Conservation (phyloP, 2,888 invertebrate species). For the Synergus itoensis region DNA sequence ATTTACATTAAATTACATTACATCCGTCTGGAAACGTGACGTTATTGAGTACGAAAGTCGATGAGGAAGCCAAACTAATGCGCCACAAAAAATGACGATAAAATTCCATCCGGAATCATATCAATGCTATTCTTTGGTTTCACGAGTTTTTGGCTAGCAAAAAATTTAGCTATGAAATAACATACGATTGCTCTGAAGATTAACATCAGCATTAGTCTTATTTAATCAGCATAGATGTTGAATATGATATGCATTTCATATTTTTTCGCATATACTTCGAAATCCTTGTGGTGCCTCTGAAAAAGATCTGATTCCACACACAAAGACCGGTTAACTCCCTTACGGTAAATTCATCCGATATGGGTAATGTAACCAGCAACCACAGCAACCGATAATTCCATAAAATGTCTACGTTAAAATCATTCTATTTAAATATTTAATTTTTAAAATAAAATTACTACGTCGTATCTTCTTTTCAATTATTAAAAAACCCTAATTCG, state of each 20-base stretch:
- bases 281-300: conserved; percentile 10
- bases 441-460: background rate
- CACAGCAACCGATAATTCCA: conserved; percentile 22
- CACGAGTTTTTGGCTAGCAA: background rate
- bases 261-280: background rate
- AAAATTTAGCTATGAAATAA: too few relatives aligned
- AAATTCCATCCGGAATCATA: conserved; percentile 16
- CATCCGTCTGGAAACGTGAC: background rate
- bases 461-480: background rate
- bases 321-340: conserved; percentile 31
- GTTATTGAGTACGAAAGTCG: conserved; percentile 16
- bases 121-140: conserved; percentile 16
- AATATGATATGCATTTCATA: background rate
- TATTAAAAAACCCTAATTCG: too few relatives aligned
- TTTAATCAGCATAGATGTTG: background rate
- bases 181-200: too few relatives aligned
- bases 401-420: conserved; percentile 16
- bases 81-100: conserved; percentile 1
- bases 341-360: conserved; percentile 36
- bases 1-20: conserved; percentile 53
- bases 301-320: conserved; percentile 36
- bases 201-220: background rate
- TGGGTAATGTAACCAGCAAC: conserved; percentile 16
- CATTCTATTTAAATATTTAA: background rate
- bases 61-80: conserved; percentile 34